Base-by-base conservation (phyloP, 2,888 invertebrate species). In the Acleris emargana region DNA sequence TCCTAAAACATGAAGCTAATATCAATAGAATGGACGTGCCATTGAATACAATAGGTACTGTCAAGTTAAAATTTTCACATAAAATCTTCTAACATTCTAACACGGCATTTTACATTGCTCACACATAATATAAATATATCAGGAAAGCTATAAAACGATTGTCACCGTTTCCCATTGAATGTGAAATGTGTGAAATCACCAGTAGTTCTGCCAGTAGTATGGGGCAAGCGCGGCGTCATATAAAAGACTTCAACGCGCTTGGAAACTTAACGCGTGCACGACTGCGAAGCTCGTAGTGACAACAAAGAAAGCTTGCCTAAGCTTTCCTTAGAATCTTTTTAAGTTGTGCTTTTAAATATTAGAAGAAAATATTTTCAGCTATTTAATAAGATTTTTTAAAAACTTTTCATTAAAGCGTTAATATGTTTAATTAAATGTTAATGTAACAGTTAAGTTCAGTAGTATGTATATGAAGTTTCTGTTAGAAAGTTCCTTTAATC, bases 221-320 rank as follows among this genome's bases (percentile, higher is more conserved):
- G 16, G 25, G 28, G 62, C 13, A 38, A 63, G 49, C 66, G 68
- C 61, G 66, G 72, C 77, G 42, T 58, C 76, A 72, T 87, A 83
- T 79, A 86, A 87, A 87, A 88, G 88, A 89, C 80, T 77, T 88
- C 81, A 89, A 88, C 88, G 88, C 86, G 79, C 51, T 68, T 64
- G 55, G 51, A 43, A 55, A 55, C 60, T 64, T 28, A 50, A 7
- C 57, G 45, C 43, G 25, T n/a, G n/a, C 38, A n/a, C 45, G 16
- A 42, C 55, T n/a, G 50, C 16, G 42, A 38, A n/a, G n/a, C n/a
- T n/a, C n/a, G n/a, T n/a, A 62, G 22, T 54, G 3, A n/a, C 18
- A 17, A 18, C 16, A 25, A 53, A 54, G 13, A 20, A n/a, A 42
- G 42, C 17, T 53, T 47, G 20, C 7, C 32, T 9, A 2, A 3